Percentiles rank a stretch among this genome's conserved stretches.
phyloP scores from a whole-genome alignment of 2,888 invertebrate genomes.

The Campopleginae sp. region DNA sequence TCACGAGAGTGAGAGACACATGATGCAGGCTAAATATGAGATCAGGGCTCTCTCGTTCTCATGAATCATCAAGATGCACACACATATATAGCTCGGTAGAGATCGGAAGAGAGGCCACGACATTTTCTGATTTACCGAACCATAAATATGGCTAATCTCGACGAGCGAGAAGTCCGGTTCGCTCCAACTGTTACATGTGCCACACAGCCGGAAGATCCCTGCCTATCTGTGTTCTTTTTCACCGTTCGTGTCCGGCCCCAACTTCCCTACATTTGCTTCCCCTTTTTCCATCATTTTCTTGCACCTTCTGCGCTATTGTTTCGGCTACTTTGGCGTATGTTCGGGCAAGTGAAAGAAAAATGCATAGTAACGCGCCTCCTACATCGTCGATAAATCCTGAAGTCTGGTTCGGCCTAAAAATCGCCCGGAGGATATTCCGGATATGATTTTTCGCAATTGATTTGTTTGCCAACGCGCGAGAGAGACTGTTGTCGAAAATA shows the following conservation, averaged over 20 bases:
- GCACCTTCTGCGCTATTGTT: conserved; percentile 31
- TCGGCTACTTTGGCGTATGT: conserved; percentile 6
- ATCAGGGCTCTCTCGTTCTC: conserved; percentile 15
- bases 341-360: conserved; percentile 7
- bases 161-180: conserved; percentile 68
- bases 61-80: conserved; percentile 50
- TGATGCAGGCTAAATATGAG: conserved; percentile 15
- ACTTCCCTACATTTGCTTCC: conserved; percentile 31
- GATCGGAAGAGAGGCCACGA: conserved; percentile 45
- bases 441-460: background rate
- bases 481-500: background rate
- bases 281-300: conserved; percentile 26
- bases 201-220: conserved; percentile 30
- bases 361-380: background rate
- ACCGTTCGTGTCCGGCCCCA: conserved; percentile 34
- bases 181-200: conserved; percentile 51
- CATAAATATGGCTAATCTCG: conserved; percentile 82
- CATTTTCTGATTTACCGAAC: conserved; percentile 79
- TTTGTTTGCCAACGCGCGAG: background rate
- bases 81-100: conserved; percentile 33
- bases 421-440: background rate
- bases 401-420: background rate
- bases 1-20: conserved; percentile 2
- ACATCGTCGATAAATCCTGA: conserved; percentile 1
- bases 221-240: conserved; percentile 27